Percentiles rank a stretch among this genome's conserved stretches.
Conservation (phyloP, 2,113 vertebrate genomes). For the Heliornis fulica region DNA sequence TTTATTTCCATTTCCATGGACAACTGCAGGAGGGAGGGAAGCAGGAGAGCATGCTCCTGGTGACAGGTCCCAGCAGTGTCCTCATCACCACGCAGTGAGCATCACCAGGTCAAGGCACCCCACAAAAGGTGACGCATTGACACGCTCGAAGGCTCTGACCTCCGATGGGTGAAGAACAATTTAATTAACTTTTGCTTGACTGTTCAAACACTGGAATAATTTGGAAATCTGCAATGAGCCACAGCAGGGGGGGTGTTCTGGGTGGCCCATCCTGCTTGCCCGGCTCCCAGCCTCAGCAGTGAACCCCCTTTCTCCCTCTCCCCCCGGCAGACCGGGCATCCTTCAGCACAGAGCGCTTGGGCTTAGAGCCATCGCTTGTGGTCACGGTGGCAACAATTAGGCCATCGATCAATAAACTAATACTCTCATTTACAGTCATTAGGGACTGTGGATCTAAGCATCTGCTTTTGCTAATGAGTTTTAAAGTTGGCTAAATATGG, state of each 20-base stretch:
- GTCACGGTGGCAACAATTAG: slow-evolving; percentile 50
- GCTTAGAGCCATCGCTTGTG: background rate
- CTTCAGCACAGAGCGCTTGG: background rate
- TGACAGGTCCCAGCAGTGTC: background rate
- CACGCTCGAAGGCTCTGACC: background rate
- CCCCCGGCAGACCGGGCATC: background rate
- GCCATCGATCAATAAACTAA: slow-evolving; percentile 58
- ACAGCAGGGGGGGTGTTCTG: background rate
- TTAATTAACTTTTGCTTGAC: slow-evolving; percentile 24
- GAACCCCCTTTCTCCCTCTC: background rate
- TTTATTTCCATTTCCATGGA: background rate
- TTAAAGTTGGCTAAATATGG: slow-evolving; percentile 49
- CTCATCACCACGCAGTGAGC: background rate
- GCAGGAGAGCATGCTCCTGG: background rate
- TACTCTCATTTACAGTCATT: slow-evolving; percentile 60
- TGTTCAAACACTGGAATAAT: background rate
- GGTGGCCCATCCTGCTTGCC: background rate
- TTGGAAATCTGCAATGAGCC: background rate
- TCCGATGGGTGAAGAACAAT: background rate
- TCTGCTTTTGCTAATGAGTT: slow-evolving; percentile 52
- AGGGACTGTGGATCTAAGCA: slow-evolving; percentile 30
- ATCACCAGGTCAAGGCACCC: background rate
- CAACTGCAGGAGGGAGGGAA: background rate
- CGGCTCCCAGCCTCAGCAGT: background rate
- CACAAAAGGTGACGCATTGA: background rate